Percentiles rank a stretch among this genome's conserved stretches.
phyloP scores from a whole-genome alignment of 2,888 invertebrate species.

The Apodemia mormo region DNA sequence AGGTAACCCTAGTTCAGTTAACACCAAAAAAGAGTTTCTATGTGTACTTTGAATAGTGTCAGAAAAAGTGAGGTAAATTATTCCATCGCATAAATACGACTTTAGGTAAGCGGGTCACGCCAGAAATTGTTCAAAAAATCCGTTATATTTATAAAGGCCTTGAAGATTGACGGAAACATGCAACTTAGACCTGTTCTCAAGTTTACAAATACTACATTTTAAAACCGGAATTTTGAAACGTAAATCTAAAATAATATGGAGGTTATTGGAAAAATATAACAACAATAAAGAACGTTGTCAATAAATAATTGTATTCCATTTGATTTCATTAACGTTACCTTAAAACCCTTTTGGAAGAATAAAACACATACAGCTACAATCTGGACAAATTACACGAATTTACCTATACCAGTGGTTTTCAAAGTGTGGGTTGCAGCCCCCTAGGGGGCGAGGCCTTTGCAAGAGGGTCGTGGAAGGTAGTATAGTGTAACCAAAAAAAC shows the following conservation, averaged over 20 bases:
- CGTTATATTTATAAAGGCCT: slow-evolving; percentile 8
- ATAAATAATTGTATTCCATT: no score
- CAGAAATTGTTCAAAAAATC: background rate
- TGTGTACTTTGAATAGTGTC: background rate
- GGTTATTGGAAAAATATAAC: background rate
- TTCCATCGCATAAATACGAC: background rate
- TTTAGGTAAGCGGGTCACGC: background rate
- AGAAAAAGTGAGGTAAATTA: background rate
- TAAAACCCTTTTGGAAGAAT: no score
- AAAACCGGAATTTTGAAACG: slow-evolving; percentile 5
- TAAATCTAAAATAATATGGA: slow-evolving; percentile 2
- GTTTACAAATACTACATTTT: slow-evolving; percentile 12
- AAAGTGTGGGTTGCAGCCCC: no score
- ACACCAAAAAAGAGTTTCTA: background rate
- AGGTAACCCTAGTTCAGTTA: no score
- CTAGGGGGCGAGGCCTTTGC: no score
- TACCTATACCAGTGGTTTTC: no score
- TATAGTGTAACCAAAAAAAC: no score
- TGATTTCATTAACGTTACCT: no score
- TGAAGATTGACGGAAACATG: background rate
- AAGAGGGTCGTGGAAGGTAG: no score
- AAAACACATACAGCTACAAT: no score
- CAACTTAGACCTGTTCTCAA: slow-evolving; percentile 15
- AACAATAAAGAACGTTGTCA: no score
- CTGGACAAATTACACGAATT: no score